A percentile compares a stretch with the other conserved stretches of the same genome.
Evolutionary conservation across 1,140 invertebrate genomes (phyloP).

Genomic region (Mactra quadrangularis): DNA sequence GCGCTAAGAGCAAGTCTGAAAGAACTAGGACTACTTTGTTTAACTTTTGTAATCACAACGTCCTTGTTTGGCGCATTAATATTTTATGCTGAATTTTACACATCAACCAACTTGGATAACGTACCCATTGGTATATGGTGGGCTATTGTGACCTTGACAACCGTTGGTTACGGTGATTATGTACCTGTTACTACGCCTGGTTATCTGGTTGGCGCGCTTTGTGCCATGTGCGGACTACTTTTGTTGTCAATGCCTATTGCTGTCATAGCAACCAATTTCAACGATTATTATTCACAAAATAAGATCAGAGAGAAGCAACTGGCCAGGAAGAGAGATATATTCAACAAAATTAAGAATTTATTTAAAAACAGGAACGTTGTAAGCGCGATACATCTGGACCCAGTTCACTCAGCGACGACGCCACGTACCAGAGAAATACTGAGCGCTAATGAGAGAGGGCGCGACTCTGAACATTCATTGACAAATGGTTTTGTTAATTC

Average conservation of each 20-base stretch:
- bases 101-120: conserved; percentile 84
- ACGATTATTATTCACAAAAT: conserved; percentile 63
- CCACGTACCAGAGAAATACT: neutral
- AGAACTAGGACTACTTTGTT: conserved; percentile 71
- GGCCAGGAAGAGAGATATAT: conserved; percentile 26
- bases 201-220: conserved; percentile 89
- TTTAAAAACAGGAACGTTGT: conserved; percentile 36
- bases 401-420: neutral
- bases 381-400: conserved; percentile 6
- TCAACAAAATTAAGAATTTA: conserved; percentile 42
- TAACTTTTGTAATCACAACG: conserved; percentile 70
- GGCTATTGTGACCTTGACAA: conserved; percentile 99
- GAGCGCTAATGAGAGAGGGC: neutral
- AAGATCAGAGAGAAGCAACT: conserved; percentile 53
- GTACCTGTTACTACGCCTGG: conserved; percentile 71
- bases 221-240: conserved; percentile 93
- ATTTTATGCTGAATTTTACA: conserved; percentile 71
- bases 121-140: conserved; percentile 98
- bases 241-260: conserved; percentile 95
- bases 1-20: conserved; percentile 77
- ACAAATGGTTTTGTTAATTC: too few species aligned
- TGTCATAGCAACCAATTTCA: conserved; percentile 95
- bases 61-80: conserved; percentile 72
- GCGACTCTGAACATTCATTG: neutral
- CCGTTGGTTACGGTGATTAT: conserved; percentile 94